Percentiles rank a stretch among this genome's conserved stretches.
phyloP scores from a whole-genome alignment of 2,113 vertebrate genomes.

The Xerus inauris region DNA sequence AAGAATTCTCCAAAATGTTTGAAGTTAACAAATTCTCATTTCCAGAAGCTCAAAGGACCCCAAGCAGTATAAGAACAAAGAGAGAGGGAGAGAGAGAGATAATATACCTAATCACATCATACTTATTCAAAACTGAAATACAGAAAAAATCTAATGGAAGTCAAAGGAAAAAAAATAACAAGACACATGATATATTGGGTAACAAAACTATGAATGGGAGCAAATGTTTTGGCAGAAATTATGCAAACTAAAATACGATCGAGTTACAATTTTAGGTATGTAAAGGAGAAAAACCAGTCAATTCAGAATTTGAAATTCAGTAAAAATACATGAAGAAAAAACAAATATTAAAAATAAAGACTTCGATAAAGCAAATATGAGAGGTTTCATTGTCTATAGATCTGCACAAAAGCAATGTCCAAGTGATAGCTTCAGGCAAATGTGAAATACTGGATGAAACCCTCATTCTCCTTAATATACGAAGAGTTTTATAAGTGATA shows the following conservation, averaged over 20 bases:
- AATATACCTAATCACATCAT: neutral
- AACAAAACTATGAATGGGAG: neutral
- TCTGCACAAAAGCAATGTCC: neutral
- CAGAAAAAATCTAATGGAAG: neutral
- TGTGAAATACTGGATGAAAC: neutral
- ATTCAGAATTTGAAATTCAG: neutral
- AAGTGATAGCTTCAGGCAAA: neutral
- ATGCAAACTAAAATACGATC: neutral
- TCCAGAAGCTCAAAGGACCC: neutral
- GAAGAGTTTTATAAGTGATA: neutral
- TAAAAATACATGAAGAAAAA: neutral
- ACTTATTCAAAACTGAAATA: neutral
- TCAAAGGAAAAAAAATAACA: neutral
- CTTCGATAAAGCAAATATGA: neutral
- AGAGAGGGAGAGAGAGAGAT: neutral
- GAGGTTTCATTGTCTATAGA: neutral
- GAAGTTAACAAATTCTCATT: neutral
- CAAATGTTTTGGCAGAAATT: neutral
- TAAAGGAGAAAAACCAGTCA: neutral
- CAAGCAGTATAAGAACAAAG: neutral
- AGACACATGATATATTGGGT: neutral
- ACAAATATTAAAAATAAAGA: neutral
- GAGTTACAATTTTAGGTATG: neutral
- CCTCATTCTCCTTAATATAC: neutral
- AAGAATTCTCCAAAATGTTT: neutral